Conservation (phyloP, 2,888 invertebrate species). For the Oscheius sp. region DNA sequence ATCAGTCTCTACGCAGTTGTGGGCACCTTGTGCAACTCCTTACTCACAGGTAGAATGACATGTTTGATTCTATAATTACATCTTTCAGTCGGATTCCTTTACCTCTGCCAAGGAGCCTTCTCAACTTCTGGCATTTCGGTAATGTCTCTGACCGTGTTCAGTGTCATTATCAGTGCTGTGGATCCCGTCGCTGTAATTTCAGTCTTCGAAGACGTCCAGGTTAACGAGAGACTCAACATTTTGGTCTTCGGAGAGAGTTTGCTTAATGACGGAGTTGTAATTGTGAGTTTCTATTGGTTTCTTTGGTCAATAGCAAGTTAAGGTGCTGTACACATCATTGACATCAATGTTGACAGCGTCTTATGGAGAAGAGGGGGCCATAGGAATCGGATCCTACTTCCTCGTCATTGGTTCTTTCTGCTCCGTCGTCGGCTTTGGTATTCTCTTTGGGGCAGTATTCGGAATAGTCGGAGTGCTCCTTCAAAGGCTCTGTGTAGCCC, state of each 20-base stretch:
- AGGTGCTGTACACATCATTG: conserved; percentile 35
- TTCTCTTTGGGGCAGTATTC: conserved; percentile 10
- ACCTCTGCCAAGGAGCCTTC: conserved; percentile 20
- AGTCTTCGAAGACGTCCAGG: conserved; percentile 81
- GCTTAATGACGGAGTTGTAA: conserved; percentile 84
- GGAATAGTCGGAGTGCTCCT: conserved; percentile 60
- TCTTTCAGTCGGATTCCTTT: conserved; percentile 30
- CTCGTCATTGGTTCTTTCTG: neutral
- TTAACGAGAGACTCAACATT: conserved; percentile 49
- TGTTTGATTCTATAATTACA: neutral
- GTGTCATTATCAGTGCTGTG: conserved; percentile 67
- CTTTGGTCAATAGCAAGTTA: neutral
- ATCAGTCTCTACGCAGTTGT: conserved; percentile 90
- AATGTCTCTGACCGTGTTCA: conserved; percentile 52
- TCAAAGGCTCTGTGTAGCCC: conserved; percentile 2
- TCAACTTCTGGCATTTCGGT: conserved; percentile 38
- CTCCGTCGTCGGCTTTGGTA: conserved; percentile 17
- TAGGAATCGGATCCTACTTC: neutral
- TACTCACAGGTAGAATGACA: conserved; percentile 75
- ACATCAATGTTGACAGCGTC: neutral
- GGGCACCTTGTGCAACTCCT: conserved; percentile 93
- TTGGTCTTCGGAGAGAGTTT: conserved; percentile 56
- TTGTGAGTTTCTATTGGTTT: conserved; percentile 76
- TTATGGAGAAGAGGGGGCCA: neutral
- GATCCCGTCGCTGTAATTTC: conserved; percentile 68